These are phyloP conservation scores for Palythoa grandis DNA, from an alignment of 92 coral and sea anemone genomes.

Conservation along the genomic window DNA sequence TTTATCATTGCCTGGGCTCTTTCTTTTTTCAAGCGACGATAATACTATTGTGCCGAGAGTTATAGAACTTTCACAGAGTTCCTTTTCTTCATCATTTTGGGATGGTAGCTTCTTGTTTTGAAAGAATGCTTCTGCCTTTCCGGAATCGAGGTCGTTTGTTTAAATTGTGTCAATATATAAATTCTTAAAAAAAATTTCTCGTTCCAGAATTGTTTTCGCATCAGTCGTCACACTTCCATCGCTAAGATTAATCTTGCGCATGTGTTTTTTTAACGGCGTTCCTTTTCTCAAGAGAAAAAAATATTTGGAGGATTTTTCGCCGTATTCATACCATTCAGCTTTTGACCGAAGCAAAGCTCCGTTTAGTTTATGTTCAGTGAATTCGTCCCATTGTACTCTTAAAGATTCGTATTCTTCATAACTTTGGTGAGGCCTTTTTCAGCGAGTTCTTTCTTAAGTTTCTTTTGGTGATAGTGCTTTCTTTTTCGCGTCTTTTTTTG, in stretches of 20 bases:
- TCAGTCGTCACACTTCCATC: background rate
- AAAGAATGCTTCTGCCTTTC: background rate
- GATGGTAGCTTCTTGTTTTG: background rate
- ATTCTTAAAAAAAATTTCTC: background rate
- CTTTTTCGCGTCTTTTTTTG: slow-evolving; percentile 6
- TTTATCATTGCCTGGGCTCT: background rate
- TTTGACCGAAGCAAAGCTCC: slow-evolving; percentile 47
- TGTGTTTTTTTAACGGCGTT: slow-evolving; percentile 6
- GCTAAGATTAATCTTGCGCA: background rate
- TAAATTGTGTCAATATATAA: background rate
- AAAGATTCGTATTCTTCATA: background rate
- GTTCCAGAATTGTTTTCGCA: slow-evolving; percentile 3
- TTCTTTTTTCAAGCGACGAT: background rate
- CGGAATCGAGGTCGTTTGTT: background rate
- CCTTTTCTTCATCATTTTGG: background rate
- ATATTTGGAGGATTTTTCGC: slow-evolving; percentile 42
- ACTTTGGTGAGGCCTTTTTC: slow-evolving; percentile 13
- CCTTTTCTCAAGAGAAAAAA: slow-evolving; percentile 48
- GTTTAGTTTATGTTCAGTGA: slow-evolving; percentile 44
- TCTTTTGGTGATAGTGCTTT: background rate
- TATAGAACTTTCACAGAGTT: background rate
- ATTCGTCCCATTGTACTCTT: slow-evolving; percentile 5
- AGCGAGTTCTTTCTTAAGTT: background rate
- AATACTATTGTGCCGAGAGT: background rate
- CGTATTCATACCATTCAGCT: slow-evolving; percentile 49